These are phyloP conservation scores for Diachrysia chrysitis DNA, from an alignment of 2,888 invertebrate genomes.

Conservation along the genomic window DNA sequence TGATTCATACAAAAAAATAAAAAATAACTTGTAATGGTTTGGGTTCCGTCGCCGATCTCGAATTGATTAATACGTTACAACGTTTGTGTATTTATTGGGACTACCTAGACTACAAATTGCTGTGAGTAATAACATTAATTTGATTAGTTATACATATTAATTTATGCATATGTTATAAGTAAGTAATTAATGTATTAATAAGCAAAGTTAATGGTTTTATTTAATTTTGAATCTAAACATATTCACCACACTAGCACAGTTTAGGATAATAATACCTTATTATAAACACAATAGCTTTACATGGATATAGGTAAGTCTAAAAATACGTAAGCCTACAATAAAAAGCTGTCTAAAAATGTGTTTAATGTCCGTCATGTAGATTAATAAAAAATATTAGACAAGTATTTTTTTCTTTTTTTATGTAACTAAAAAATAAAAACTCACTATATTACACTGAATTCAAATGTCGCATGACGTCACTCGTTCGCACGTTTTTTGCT, in stretches of 20 bases:
- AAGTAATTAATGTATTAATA: background rate
- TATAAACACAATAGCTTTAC: conserved; percentile 15
- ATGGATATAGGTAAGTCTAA: conserved; percentile 16
- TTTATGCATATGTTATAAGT: conserved; percentile 1
- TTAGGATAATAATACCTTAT: background rate
- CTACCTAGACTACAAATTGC: conserved; percentile 1
- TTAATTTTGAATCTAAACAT: background rate
- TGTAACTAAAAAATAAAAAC: no score
- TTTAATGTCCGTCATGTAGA: no score
- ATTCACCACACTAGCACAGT: background rate
- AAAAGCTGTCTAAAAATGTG: no score
- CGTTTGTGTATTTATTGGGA: background rate
- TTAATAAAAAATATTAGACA: no score
- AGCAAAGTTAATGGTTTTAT: background rate
- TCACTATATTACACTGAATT: no score
- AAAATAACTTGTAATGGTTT: conserved; percentile 61
- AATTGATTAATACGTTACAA: conserved; percentile 36
- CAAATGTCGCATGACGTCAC: no score
- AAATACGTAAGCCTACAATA: conserved; percentile 56
- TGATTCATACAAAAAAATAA: conserved; percentile 69
- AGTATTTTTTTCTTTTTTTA: no score
- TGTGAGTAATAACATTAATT: background rate
- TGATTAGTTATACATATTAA: background rate
- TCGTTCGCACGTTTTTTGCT: no score
- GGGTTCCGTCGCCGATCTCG: conserved; percentile 55